A percentile compares a stretch with the other conserved stretches of the same genome.
Evolutionary conservation across 2,797 vertebrate species (phyloP).

Genomic region (Coccyzus lansbergi): DNA sequence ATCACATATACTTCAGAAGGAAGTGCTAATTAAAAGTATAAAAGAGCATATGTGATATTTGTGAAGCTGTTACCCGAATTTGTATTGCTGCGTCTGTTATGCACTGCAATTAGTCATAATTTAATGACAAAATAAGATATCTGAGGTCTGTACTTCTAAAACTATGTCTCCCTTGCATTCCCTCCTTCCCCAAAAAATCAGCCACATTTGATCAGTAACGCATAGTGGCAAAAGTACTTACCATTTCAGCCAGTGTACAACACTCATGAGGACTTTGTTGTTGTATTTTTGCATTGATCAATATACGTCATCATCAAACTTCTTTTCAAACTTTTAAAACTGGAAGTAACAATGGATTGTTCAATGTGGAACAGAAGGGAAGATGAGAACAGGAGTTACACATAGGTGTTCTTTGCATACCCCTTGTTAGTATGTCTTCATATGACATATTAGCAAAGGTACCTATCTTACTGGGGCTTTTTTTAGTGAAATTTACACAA

Average conservation of each 20-base stretch:
- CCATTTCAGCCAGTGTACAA: background rate
- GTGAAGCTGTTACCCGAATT: background rate
- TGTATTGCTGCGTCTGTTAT: conserved; percentile 8
- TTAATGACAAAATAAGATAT: conserved; percentile 12
- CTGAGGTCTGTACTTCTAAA: background rate
- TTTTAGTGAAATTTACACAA: background rate
- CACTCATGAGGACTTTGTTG: background rate
- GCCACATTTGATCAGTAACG: background rate
- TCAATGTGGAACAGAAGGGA: background rate
- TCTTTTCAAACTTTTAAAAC: background rate
- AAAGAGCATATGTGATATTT: background rate
- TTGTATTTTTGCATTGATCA: background rate
- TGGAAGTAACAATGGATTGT: background rate
- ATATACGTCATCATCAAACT: background rate
- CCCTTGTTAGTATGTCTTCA: background rate
- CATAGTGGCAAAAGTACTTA: background rate
- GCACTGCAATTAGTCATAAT: background rate
- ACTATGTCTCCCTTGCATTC: background rate
- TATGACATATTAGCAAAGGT: background rate
- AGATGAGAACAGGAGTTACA: background rate
- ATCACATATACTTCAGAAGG: background rate
- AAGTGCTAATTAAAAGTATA: conserved; percentile 42
- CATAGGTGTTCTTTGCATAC: background rate
- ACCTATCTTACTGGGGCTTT: background rate
- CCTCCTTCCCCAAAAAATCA: background rate